Base-by-base conservation (phyloP, 2,888 invertebrate genomes). In the Theretra japonica region DNA sequence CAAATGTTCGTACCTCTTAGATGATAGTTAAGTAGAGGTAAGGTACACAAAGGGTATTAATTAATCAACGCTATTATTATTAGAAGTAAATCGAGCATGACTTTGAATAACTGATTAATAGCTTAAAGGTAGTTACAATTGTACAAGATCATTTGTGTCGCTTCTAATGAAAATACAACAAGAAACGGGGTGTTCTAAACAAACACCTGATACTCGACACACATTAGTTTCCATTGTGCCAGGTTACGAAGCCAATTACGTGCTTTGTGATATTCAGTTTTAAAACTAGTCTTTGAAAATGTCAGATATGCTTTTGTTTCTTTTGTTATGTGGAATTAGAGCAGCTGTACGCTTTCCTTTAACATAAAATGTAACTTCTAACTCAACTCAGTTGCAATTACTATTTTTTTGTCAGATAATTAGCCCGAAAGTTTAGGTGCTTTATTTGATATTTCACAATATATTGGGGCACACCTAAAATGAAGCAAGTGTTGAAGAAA, bases 81-180 rank as follows among this genome's bases (percentile, higher is more conserved):
- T 30, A 56, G 25, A 23, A 70, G 59, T 59, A 48, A 69, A 33
- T 65, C 21, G 48, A 48, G 41, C 48, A 48, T 33, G 41, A 6
- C 23, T 23, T 21, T 65, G 41, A 62, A 65, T 65, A 48, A 23
- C 41, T 65, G 48, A 65, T 65, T 65, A 65, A 65, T 65, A 23
- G 65, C 21, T 33, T 65, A 48, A 17, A n/a, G 21, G 33, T 41
- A 30, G 33, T n/a, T 48, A 23, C 48, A 21, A 48, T 48, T 23
- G 23, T 23, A 48, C 23, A 65, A 65, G 48, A 65, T 48, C 23
- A 65, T 65, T 65, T 48, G 65, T 11, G 41, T 48, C 21, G 65
- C 23, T 48, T 48, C 65, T 41, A 65, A 65, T 48, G 62, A 65
- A 48, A 48, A 65, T 23, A 65, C 48, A 65, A 65, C 41, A 65